Base-by-base conservation (phyloP, 2,888 invertebrate genomes). In the Folsomia candida region DNA sequence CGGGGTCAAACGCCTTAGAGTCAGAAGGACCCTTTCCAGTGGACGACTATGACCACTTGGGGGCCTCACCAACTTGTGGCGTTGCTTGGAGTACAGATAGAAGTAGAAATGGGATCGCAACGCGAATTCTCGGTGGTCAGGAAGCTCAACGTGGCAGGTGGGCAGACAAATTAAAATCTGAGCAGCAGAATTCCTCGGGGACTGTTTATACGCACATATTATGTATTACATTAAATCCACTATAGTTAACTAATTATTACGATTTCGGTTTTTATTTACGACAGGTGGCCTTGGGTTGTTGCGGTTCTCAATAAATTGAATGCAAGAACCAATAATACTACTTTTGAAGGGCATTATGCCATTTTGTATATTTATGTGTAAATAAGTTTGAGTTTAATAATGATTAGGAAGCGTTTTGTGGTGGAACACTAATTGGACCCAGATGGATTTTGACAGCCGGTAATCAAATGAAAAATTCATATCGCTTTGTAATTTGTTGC, bases 391-490 rank as follows among this genome's bases (percentile, higher is more conserved):
- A 25, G 27, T 20, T 6, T 62, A 20, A 57, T 9, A 57, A n/a
- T n/a, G n/a, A n/a, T n/a, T n/a, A 92, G 90, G 94, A 94, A 84
- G 90, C 91, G 28, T 93, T 93, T 81, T 94, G 94, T 81, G 94
- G 94, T 0, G 94, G 94, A 1, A 93, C 94, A 1, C 83, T 94
- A 29, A 88, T 94, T 22, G 89, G 91, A 0, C 87, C 91, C 0
- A 87, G 89, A 60, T 94, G 94, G 93, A 90, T 94, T 60, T 85
- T 94, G 70, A 93, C 94, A 14, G 74, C 74, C 1, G 74, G 58
- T 57, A 68, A 18, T 58, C 37, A 22, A 60, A 4, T 24, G 9
- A 4, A 14, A 14, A 54, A 54, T 37, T 14, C 6, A 9, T 37
- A 37, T 37, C 37, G 54, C 9, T 47, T 47, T 47, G 47, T 18